Conservation (phyloP, 2,888 invertebrate species). For the Frankliniella intonsa region DNA sequence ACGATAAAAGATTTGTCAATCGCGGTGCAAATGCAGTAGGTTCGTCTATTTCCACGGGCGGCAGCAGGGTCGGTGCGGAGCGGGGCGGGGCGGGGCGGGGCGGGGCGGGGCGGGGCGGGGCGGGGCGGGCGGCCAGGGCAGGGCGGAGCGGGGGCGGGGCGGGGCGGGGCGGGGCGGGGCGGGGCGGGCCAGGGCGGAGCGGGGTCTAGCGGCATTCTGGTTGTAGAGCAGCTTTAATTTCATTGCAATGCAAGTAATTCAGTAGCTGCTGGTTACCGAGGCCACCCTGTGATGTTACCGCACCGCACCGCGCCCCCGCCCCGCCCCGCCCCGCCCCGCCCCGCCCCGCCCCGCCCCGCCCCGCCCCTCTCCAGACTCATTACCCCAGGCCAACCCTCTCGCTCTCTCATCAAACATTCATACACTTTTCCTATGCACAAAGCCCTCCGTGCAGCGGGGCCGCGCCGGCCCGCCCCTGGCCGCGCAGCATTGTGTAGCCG, state of each 20-base stretch:
- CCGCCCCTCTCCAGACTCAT: background rate
- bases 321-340: background rate
- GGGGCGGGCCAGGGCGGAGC: background rate
- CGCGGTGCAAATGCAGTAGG: too few species aligned
- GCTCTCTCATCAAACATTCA: conserved; percentile 15
- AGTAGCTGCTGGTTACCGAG: conserved; percentile 2
- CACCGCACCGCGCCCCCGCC: background rate
- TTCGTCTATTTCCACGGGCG: too few species aligned
- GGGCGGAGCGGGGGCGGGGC: too few species aligned
- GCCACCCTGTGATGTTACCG: conserved; percentile 16
- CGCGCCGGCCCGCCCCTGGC: too few species aligned
- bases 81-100: too few species aligned
- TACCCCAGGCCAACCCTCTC: background rate
- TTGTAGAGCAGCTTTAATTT: background rate
- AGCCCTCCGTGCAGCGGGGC: background rate
- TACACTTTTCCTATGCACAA: conserved; percentile 26
- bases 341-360: background rate
- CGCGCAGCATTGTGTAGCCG: background rate
- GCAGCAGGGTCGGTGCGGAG: too few species aligned
- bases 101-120: too few species aligned
- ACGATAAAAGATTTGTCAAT: too few species aligned
- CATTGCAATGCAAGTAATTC: conserved; percentile 20
- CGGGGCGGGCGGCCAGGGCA: too few species aligned
- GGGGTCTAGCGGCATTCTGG: background rate
- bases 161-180: background rate